Base-by-base conservation (phyloP, 2,113 vertebrate genomes). In the Etheostoma cragini region DNA sequence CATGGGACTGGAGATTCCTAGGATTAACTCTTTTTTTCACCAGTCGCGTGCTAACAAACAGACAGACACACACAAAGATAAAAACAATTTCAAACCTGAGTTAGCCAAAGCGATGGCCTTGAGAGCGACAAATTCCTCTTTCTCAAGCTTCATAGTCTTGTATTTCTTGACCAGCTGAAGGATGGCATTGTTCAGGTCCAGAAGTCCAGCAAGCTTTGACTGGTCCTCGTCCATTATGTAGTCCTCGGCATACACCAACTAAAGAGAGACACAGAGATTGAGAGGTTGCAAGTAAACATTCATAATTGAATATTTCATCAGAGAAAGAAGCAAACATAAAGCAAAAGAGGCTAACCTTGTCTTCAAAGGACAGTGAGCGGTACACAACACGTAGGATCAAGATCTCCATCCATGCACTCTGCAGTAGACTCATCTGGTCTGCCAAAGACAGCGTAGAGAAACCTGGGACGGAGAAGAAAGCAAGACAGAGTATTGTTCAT, bases 181-280 rank as follows among this genome's bases (percentile, higher is more conserved):
- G 95, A 99, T 99, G 86, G 98, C 96, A 62, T 99, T 99, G 93
- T 99, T 99, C 87, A 99, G 96, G 90, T 99, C 98, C 83, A 99
- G 97, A 81, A 99, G 96, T 85, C 98, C 98, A 46, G 98, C 98
- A 83, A 99, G 80, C 90, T 99, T 99, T 57, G 98, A 99, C 87
- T 99, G 98, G 88, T 99, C 98, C 95, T 99, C 98, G 64, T 99
- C 98, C 98, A 99, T 99, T 85, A 99, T 99, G 93, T 99, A 99
- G 96, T 99, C 98, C 93, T 99, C 98, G 73, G 98, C 98, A 87
- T 99, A 99, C 63, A 99, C 98, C 62, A 99, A 93, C 96, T 94
- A n/a, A n/a, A 64, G 21, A 79, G 19, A 64, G 30, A 56, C 56
- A 84, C 8, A 65, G 19, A 33, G 17, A 71, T 1, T 3, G 5